phyloP scores from a whole-genome alignment of 1,140 invertebrate genomes.

The Lepidotrigona ventralis region DNA sequence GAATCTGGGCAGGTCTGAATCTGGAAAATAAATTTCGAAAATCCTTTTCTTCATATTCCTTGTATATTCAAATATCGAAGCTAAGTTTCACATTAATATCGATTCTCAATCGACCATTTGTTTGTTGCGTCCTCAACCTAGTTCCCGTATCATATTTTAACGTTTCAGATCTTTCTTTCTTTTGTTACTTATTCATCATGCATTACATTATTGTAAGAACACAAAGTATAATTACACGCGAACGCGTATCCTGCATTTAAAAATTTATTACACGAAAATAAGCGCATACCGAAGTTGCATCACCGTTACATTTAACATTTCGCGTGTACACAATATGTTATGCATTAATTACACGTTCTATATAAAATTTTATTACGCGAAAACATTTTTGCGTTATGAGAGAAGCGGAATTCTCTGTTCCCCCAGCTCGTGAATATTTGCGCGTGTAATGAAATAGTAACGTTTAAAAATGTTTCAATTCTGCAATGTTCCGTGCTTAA shows the following conservation, averaged over 20 bases:
- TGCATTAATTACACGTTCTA: not conserved
- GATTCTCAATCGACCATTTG: not conserved
- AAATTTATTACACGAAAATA: not conserved
- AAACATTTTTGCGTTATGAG: not conserved
- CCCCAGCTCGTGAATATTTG: not conserved
- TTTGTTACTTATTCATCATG: not conserved
- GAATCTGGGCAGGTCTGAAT: conserved; percentile 85
- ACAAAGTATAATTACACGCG: not conserved
- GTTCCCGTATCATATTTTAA: not conserved
- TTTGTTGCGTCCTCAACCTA: not conserved
- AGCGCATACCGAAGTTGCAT: not conserved
- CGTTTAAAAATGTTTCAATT: not conserved
- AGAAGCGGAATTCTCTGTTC: not conserved
- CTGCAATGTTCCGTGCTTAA: not conserved
- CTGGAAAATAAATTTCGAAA: conserved; percentile 39
- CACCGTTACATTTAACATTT: not conserved
- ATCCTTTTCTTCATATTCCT: not conserved
- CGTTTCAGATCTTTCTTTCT: not conserved
- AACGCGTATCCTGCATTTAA: not conserved
- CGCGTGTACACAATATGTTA: not conserved
- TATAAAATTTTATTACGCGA: not conserved
- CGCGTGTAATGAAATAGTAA: not conserved
- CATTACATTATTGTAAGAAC: not conserved
- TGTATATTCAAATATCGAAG: not conserved
- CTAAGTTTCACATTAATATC: not conserved